A percentile compares a stretch with the other conserved stretches of the same genome.
phyloP scores from a whole-genome alignment of 2,888 invertebrate genomes.

The Sesia bembeciformis region DNA sequence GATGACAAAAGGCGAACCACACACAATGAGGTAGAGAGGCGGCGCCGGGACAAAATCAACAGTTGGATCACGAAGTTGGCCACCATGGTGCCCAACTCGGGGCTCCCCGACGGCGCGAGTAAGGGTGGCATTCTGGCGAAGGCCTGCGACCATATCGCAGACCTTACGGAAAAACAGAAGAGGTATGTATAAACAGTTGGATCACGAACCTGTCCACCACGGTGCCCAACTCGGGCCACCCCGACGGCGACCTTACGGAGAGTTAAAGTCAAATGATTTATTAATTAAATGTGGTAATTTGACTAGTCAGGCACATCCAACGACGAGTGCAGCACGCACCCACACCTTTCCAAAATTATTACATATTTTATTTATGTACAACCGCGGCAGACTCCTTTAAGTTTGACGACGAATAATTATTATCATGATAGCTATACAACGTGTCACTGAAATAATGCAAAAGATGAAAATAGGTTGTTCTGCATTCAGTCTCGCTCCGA shows the following conservation, averaged over 20 bases:
- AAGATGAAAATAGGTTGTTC: too few species aligned
- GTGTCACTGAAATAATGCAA: too few species aligned
- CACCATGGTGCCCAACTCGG: slow-evolving; percentile 86
- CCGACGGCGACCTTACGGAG: slow-evolving; percentile 47
- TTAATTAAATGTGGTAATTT: too few species aligned
- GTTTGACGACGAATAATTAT: too few species aligned
- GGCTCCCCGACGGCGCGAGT: slow-evolving; percentile 79
- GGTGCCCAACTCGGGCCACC: slow-evolving; percentile 83
- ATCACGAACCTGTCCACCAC: slow-evolving; percentile 92
- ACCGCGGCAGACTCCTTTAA: too few species aligned
- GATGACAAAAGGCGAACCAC: slow-evolving; percentile 93
- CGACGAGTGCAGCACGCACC: too few species aligned
- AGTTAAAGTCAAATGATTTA: too few species aligned
- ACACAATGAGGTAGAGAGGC: slow-evolving; percentile 95
- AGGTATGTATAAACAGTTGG: slow-evolving; percentile 80
- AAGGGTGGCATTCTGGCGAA: slow-evolving; percentile 97
- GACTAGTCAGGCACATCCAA: too few species aligned
- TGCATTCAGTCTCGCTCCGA: too few species aligned
- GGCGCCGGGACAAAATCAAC: slow-evolving; percentile 96
- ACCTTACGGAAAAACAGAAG: slow-evolving; percentile 85
- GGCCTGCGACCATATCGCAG: slow-evolving; percentile 94
- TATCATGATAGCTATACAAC: too few species aligned
- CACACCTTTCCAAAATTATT: too few species aligned
- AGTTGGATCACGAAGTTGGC: slow-evolving; percentile 96
- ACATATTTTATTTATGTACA: too few species aligned